These are phyloP conservation scores for Bhutanitis thaidina DNA, from an alignment of 2,888 invertebrate species.

Conservation along the genomic window DNA sequence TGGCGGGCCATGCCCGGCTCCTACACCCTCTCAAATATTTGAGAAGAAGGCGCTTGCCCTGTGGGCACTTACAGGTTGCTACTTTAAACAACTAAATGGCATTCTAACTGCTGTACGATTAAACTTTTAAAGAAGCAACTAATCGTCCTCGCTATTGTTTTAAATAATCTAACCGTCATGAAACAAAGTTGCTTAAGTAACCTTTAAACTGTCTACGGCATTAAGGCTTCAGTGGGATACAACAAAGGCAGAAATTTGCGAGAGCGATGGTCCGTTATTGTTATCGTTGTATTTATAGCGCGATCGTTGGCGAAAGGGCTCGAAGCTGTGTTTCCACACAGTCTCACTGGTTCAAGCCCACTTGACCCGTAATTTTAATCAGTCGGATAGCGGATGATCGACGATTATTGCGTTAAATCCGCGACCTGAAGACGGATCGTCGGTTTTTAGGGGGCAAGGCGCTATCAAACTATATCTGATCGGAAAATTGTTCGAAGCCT, in stretches of 20 bases:
- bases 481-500: constrained; percentile 12
- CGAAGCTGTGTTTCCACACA: constrained; percentile 9
- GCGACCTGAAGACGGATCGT: constrained; percentile 20
- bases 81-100: no score
- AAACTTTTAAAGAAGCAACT: no score
- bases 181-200: no score
- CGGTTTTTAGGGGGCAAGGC: constrained; percentile 11
- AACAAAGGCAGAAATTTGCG: constrained; percentile 3
- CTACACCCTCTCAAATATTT: no score
- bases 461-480: constrained; percentile 11
- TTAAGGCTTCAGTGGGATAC: neutral
- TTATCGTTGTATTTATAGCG: constrained; percentile 19
- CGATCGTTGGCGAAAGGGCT: constrained; percentile 4
- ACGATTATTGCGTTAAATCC: constrained; percentile 36
- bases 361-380: constrained; percentile 44
- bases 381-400: constrained; percentile 36
- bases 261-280: constrained; percentile 9
- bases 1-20: no score
- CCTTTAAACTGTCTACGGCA: no score
- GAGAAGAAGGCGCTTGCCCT: no score
- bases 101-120: no score
- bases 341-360: constrained; percentile 30
- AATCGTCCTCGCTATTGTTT: no score
- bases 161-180: no score
- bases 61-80: no score